Base-by-base conservation (phyloP, 2,797 vertebrate genomes). In the Orestias chungarensis region DNA sequence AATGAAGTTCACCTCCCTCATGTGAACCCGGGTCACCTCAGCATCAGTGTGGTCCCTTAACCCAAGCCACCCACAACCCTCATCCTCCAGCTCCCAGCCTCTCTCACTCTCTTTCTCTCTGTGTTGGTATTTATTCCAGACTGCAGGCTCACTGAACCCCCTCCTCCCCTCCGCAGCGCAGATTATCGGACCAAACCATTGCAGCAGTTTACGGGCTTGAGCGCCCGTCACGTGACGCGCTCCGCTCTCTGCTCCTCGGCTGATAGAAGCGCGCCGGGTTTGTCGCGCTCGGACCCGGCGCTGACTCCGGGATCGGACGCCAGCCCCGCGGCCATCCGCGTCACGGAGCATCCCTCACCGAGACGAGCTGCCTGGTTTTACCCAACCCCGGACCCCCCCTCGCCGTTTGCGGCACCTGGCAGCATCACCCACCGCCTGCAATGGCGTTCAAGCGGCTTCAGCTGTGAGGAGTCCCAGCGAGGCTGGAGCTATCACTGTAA, bases 141-240 rank as follows among this genome's bases (percentile, higher is more conserved):
- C 93, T 93, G 94, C 94, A 93, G 35, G 92, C 91, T 92, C 84
- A 11, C 75, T 52, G 75, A 73, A 79, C 0, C 3, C 4, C 49
- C n/a, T 3, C 44, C 43, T 8, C 20, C 44, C 88, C 91, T 82
- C 87, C 86, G 80, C 79, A 69, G 86, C 77, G 92, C 82, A 90
- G 92, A 86, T 94, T 91, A 93, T 73, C 86, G 93, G 94, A 93
- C 86, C 86, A 70, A 95, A 95, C 93, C 94, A 94, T 93, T 92
- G 68, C 66, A 55, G 86, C 83, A 78, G 85, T 87, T 85, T 70
- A 82, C n/a, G n/a, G 90, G 90, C 89, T 91, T 78, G 66, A 82
- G 80, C 91, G 93, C 91, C 91, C 94, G 92, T 93, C 93, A 94
- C 88, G 89, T 78, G 86, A 84, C 78, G 76, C 68, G 57, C 57